Evolutionary conservation across 2,113 vertebrate genomes (phyloP), one percentile per base, ranked within the genome.

Genomic region (Lycaon pictus): DNA sequence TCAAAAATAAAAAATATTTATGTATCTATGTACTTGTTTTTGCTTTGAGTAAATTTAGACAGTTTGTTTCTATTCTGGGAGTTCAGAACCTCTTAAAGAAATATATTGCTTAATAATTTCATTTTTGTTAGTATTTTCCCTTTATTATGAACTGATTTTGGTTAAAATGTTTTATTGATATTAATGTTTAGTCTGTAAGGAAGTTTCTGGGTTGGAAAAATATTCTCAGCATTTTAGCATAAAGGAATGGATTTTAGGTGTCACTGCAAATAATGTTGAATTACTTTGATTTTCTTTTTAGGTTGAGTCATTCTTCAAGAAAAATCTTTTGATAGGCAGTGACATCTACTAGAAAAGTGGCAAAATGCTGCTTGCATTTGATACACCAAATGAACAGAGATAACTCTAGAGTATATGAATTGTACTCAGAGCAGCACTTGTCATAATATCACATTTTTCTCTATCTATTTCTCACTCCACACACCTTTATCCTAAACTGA

Each of bases 201-300:
- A 69, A 60, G 27, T 67, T 97, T 94, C 11, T 82, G 16, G 25
- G 8, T 5, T 91, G 1, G 53, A 87, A 82, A 89, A 96, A 89
- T 62, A 67, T 63, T 93, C 35, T 90, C 11, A 27, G 4, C 63
- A 72, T 48, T 86, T 91, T 72, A 88, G 13, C 56, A 97, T 56
- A 77, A 92, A 92, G n/a, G 51, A 95, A 62, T 81, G 19, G 2
- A 19, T 90, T 95, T 93, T 83, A 74, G 37, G 10, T 93, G 15
- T 97, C 74, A 89, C 43, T 63, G 29, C 17, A 79, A 67, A 96
- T 96, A 95, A 89, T 65, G 43, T 80, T 80, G 58, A 97, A 90
- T 90, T 89, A 74, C n/a, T 96, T 96, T 87, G 79, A 94, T 90
- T 92, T 97, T 90, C 58, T 90, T 96, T 77, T 93, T 90, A 90